Evolutionary conservation across 1,140 invertebrate species (phyloP), one percentile per base, ranked within the genome.

Genomic region (Philopotamus ludificatus): DNA sequence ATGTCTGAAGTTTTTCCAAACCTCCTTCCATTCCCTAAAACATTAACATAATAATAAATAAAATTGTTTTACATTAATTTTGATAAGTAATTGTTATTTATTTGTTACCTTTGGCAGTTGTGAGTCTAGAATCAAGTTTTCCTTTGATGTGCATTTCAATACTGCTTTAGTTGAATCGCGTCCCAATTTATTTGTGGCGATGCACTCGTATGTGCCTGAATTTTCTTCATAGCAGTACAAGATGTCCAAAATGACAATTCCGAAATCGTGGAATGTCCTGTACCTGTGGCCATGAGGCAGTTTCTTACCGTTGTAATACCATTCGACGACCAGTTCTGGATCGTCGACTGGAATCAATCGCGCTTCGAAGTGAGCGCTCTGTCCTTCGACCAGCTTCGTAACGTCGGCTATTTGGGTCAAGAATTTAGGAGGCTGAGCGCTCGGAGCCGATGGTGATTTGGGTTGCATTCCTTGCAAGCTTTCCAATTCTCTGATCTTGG

Each of bases 151-250:
- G 75, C 95, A 97, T 74, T 89, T 91, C 25, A 98, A 79, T 12
- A 84, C 88, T 8, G 94, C 91, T 71, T 87, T 91, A 0, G 95
- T 97, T 0, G 85, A 83, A 75, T 95, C 94, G 73, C 89, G 84
- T n/a, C 95, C 95, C 63, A 93, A 85, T 76, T 94, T 92, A 73
- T 98, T 98, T 10, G 88, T 89, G 16, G 96, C 95, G 68, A 93
- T 84, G 74, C 93, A 95, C 81, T 95, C 93, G 73, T 95, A 96
- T 16, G 89, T 86, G 25, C 96, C 95, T 49, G 93, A 95, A 77
- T 99, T 97, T 81, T 98, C 95, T 77, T 94, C 93, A 74, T 97
- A 98, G 71, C 94, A 97, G 75, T 97, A 98, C 1, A 98, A 79
- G 65, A 99, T 96, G 73, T 98, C 95, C 63, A 99, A 82, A 71